A percentile compares a stretch with the other conserved stretches of the same genome.
These are phyloP conservation scores for Potamilus streckersoni DNA, from an alignment of 1,140 invertebrate genomes.

Conservation along the genomic window DNA sequence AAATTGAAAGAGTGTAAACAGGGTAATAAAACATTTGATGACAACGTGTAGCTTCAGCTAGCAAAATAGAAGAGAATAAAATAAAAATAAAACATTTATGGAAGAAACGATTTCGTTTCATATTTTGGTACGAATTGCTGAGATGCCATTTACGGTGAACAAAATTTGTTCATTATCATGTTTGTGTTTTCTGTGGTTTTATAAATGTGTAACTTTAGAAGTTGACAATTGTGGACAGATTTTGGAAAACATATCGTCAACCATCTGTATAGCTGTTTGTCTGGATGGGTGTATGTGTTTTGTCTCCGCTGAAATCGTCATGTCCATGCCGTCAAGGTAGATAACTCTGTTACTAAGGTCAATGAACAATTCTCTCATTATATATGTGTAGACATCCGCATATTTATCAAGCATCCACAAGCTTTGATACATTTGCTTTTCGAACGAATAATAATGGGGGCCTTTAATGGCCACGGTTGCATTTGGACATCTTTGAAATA, in stretches of 20 bases:
- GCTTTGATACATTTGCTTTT: conserved; percentile 13
- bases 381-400: conserved; percentile 4
- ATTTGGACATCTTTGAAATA: conserved; percentile 6
- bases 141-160: too few relatives aligned
- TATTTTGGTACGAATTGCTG: too few relatives aligned
- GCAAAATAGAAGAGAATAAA: too few relatives aligned
- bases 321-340: conserved; percentile 16
- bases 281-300: conserved; percentile 18
- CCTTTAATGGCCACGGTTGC: conserved; percentile 16
- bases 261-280: neutral
- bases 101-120: too few relatives aligned
- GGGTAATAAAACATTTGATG: too few relatives aligned
- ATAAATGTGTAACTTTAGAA: too few relatives aligned
- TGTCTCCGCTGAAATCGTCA: conserved; percentile 17
- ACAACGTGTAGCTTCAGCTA: too few relatives aligned
- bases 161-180: too few relatives aligned
- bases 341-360: conserved; percentile 17
- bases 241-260: conserved; percentile 2
- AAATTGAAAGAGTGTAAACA: too few relatives aligned
- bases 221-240: neutral
- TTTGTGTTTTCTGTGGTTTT: too few relatives aligned
- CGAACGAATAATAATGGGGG: conserved; percentile 20
- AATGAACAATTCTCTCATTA: conserved; percentile 12
- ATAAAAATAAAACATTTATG: too few relatives aligned
- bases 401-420: conserved; percentile 20